Evolutionary conservation across 2,797 vertebrate genomes (phyloP), one percentile per base, ranked within the genome.

Genomic region (Triplophysa bombifrons): DNA sequence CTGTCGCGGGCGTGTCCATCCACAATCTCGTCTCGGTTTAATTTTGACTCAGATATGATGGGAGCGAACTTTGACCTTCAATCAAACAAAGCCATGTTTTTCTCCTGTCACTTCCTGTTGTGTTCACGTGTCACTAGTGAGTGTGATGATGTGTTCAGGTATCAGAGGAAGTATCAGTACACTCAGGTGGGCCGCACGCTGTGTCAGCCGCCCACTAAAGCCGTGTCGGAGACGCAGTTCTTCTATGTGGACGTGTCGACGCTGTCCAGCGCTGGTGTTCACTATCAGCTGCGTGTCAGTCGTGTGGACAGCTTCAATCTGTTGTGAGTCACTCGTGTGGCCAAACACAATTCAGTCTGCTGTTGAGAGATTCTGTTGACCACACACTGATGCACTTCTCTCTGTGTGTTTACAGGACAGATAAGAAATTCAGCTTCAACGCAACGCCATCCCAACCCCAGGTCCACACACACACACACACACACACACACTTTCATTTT

Each of bases 181-280:
- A 92, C 94, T 81, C 95, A 98, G 80, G 94, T 99, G 74, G 95
- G 95, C 46, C 95, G 97, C 22, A 99, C 98, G 0, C 86, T 99
- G 78, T 99, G 98, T 88, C 97, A 98, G 85, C 97, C 97, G 0
- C 96, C 93, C 0, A 94, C 95, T 30, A 94, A 92, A 72, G 94
- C 89, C 0, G 91, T 94, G 68, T 91, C 93, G 0, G 96, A 98
- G 92, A 96, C 91, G 3, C 95, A 98, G 91, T 93, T 90, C 88
- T 99, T 99, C 91, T 99, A 94, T 0, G 94, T 99, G 81, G 97
- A 98, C 0, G 97, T 98, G 76, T 98, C 97, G 7, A 98, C 97
- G 0, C 90, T 98, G 5, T 96, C 97, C 3, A 85, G 78, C 38
- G 84, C 88, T 82, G 95, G 93, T 0, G 89, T 95, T 14, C 94